Evolutionary conservation across 53 echinoderm and acorn worm species (phyloP), one percentile per base, ranked within the genome.

Genomic region (Echinometra lucunter): DNA sequence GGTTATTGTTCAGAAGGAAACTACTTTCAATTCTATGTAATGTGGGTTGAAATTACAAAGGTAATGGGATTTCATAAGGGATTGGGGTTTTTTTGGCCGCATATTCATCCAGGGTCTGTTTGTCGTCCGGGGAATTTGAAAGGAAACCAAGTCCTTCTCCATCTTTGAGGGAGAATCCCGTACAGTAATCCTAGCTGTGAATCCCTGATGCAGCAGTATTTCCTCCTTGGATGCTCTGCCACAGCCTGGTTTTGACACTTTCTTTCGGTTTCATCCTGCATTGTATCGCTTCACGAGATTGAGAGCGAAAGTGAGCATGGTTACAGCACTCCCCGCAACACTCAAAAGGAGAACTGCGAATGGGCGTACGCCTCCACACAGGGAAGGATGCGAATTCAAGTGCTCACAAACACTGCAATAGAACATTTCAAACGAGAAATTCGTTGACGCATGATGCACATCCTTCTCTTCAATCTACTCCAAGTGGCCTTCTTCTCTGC

Each of bases 141-240:
- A 78, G 78, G 78, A 78, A 78, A 78, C 78, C 18, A 78, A 40
- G 18, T 78, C 78, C 78, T 78, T 78, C 78, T 78, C 78, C 78
- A 21, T 78, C 42, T 78, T 78, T 6, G 42, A 42, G 78, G 78
- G 78, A 78, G 21, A 42, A 42, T 78, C 78, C 78, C 78, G 35
- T 3, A 0, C 23, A 30, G 38, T 35, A 78, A 42, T 78, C 38
- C 42, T 42, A 78, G 78, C 78, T 18, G 18, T 17, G 40, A 21
- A 78, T 19, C 21, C 32, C 38, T 35, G 21, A 38, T 21, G 42
- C 38, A 21, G 40, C 21, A 42, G 6, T 40, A 78, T 78, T 78
- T 78, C 78, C 42, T 78, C 78, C 19, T 78, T 11, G 38, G 42
- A 21, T 18, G 78, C 78, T 18, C 18, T 38, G 40, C 21, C 78